phyloP scores from a whole-genome alignment of 1,140 invertebrate species.

The Sinonovacula constricta region DNA sequence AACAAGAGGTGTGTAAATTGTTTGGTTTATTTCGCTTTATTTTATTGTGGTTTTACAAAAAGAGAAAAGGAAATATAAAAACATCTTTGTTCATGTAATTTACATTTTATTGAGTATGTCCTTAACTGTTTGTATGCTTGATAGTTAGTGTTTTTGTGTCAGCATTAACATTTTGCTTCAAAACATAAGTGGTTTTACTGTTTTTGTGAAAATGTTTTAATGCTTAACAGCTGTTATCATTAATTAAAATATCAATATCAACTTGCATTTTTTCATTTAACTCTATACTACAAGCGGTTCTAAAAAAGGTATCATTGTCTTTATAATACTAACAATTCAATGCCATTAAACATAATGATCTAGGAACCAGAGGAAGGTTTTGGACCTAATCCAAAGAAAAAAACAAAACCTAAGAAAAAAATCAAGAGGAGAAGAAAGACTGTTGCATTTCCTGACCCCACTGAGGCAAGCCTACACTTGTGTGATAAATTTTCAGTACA shows the following conservation, averaged over 20 bases:
- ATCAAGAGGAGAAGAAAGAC: constrained; percentile 28
- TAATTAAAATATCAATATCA: no score
- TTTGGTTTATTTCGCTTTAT: constrained; percentile 5
- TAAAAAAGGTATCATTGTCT: no score
- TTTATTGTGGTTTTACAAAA: not conserved
- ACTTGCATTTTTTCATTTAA: no score
- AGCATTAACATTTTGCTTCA: no score
- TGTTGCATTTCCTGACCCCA: constrained; percentile 21
- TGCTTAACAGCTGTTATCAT: no score
- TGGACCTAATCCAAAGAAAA: constrained; percentile 30
- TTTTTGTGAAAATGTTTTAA: no score
- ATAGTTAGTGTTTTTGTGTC: not conserved
- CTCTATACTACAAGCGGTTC: no score
- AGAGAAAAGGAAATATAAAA: not conserved
- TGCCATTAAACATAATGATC: no score
- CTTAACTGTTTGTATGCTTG: not conserved
- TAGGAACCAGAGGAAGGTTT: constrained; percentile 46
- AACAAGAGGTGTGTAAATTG: constrained; percentile 64
- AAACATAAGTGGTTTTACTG: no score
- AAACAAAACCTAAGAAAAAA: constrained; percentile 40
- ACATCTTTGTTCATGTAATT: not conserved
- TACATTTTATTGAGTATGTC: not conserved
- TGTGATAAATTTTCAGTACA: no score
- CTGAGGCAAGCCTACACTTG: constrained; percentile 50
- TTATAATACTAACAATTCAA: no score